Evolutionary conservation across 92 coral and sea anemone genomes (phyloP).

Genomic region (Diadumene lineata): DNA sequence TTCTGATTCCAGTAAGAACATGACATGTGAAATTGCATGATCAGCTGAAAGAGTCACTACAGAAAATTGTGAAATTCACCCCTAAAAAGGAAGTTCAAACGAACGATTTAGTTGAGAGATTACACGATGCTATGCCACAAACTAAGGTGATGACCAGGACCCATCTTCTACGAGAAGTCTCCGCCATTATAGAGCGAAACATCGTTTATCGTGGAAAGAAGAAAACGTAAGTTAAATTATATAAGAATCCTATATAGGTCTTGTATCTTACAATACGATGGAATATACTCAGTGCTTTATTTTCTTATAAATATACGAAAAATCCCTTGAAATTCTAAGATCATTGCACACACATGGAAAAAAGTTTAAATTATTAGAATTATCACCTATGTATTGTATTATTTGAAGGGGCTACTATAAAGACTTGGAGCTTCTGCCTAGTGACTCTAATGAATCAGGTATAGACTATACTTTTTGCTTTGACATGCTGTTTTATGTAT

Average conservation of each 20-base stretch:
- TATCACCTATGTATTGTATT: neutral
- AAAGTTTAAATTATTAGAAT: no score
- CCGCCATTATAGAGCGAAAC: neutral
- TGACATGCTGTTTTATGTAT: no score
- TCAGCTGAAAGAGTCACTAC: neutral
- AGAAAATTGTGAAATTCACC: neutral
- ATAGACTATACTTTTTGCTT: neutral
- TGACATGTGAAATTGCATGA: neutral
- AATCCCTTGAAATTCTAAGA: no score
- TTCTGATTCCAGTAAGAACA: neutral
- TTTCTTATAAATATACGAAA: no score
- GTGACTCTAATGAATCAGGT: neutral
- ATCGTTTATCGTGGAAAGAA: constrained; percentile 6
- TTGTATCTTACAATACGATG: neutral
- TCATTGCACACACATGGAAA: no score
- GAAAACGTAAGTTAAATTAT: neutral
- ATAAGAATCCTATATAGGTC: neutral
- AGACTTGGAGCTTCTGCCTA: constrained; percentile 1
- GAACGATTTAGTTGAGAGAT: neutral
- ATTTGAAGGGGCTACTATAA: neutral
- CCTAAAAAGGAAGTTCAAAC: neutral
- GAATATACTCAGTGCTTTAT: neutral
- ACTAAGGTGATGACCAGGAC: neutral
- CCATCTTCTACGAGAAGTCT: neutral
- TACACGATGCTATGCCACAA: neutral